Conservation (phyloP, 2,797 vertebrate genomes). For the Aldrovandia affinis region DNA sequence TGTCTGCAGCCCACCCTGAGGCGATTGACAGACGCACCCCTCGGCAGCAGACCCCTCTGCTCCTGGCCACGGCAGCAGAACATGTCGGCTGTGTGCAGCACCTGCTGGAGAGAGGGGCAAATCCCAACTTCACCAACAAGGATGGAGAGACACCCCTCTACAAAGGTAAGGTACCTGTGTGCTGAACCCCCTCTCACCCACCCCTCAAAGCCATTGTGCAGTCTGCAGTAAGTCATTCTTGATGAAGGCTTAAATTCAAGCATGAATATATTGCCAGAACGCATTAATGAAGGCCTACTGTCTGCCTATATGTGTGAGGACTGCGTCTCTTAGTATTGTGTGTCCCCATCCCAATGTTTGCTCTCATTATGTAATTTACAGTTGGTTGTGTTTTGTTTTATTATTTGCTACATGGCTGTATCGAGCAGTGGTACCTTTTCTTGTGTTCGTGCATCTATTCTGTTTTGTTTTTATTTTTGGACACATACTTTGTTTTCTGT, state of each 20-base stretch:
- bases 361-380: too few relatives aligned
- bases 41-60: conserved; percentile 77
- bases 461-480: too few relatives aligned
- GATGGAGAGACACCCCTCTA: conserved; percentile 79
- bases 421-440: too few relatives aligned
- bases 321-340: neutral
- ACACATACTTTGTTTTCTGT: too few relatives aligned
- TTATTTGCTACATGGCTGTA: too few relatives aligned
- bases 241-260: neutral
- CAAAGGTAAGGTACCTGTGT: conserved; percentile 67
- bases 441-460: too few relatives aligned
- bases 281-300: neutral
- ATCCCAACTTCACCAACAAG: conserved; percentile 80
- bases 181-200: neutral
- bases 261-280: neutral
- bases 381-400: too few relatives aligned
- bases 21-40: conserved; percentile 74
- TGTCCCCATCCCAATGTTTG: neutral
- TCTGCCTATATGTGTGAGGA: conserved; percentile 63
- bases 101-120: conserved; percentile 77
- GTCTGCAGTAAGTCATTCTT: neutral
- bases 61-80: conserved; percentile 69
- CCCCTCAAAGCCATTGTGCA: neutral
- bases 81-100: conserved; percentile 74
- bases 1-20: conserved; percentile 68